These are phyloP conservation scores for Ornithorhynchus anatinus DNA, from an alignment of 2,113 vertebrate species.

Conservation along the genomic window DNA sequence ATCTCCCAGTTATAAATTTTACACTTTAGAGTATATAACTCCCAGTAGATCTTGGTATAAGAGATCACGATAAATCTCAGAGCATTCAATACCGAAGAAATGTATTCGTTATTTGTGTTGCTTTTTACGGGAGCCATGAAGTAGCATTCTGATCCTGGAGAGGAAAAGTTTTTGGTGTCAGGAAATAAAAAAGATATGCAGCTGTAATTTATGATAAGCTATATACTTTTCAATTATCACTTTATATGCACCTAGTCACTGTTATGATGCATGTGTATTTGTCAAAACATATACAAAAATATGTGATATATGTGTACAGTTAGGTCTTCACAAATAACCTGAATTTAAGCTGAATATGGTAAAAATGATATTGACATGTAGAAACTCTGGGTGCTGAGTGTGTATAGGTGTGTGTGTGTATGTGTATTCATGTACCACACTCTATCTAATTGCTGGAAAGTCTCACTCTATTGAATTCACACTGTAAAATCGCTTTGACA, in stretches of 20 bases:
- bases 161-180: slow-evolving; percentile 24
- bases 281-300: slow-evolving; percentile 29
- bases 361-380: slow-evolving; percentile 40
- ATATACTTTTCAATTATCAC: slow-evolving; percentile 54
- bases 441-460: slow-evolving; percentile 28
- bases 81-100: slow-evolving; percentile 44
- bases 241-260: slow-evolving; percentile 22
- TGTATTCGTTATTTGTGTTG: slow-evolving; percentile 61
- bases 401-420: too few species aligned
- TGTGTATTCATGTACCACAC: too few species aligned
- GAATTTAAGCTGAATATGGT: slow-evolving; percentile 20
- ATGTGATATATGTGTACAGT: slow-evolving; percentile 32
- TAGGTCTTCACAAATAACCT: slow-evolving; percentile 54
- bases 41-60: slow-evolving; percentile 50
- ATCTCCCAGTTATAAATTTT: slow-evolving; percentile 40
- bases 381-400: too few species aligned
- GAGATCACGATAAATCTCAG: slow-evolving; percentile 57
- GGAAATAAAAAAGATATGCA: slow-evolving; percentile 28
- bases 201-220: slow-evolving; percentile 52
- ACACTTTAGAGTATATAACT: slow-evolving; percentile 32
- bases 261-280: slow-evolving; percentile 33
- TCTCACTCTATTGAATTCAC: slow-evolving; percentile 32
- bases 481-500: slow-evolving; percentile 54
- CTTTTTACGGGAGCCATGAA: slow-evolving; percentile 59
- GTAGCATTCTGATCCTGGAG: slow-evolving; percentile 37